Base-by-base conservation (phyloP, 1,140 invertebrate genomes). In the Trachymyrmex cornetzi region DNA sequence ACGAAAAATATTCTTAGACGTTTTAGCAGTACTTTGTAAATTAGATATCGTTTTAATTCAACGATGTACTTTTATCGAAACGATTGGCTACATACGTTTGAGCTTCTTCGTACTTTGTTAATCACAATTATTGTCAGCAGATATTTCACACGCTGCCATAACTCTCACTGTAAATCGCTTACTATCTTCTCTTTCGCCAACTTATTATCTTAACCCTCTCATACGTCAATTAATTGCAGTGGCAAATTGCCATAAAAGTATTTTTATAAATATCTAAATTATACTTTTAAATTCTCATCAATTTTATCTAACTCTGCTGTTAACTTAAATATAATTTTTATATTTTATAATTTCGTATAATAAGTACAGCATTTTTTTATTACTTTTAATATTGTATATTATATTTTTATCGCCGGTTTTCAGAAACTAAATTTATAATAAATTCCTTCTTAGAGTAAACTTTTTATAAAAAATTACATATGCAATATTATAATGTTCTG, bases 111-210 rank as follows among this genome's bases (percentile, higher is more conserved):
- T 84, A 84, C 69, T 84, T 74, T 84, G 69, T 84, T 84, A 61
- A 75, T 75, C 69, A 84, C 69, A 61, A 75, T 75, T 84, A 84
- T 84, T 63, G 80, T 84, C 80, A 84, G 80, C 80, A 84, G 80
- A 79, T 66, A 24, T 66, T 72, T 87, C 53, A 79, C 87, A 79
- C 87, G 87, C 88, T 88, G 81, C 71, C 67, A 67, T 69, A 79
- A 81, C 67, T 84, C 48, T 85, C 48, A 50, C 71, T 84, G 67
- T 87, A 63, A 63, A 61, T 89, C 44, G 89, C 89, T 90, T 90
- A 87, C 88, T 87, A 77, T 77, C 79, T 80, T 59, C 75, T 90
- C 79, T 67, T 66, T 84, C 71, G 91, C 84, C 66, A 77, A 75
- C 64, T 86, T 55, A 77, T 77, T 55, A 77, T 30, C 74, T 85